phyloP scores from a whole-genome alignment of 2,888 invertebrate genomes.

The Xylocampa areola region DNA sequence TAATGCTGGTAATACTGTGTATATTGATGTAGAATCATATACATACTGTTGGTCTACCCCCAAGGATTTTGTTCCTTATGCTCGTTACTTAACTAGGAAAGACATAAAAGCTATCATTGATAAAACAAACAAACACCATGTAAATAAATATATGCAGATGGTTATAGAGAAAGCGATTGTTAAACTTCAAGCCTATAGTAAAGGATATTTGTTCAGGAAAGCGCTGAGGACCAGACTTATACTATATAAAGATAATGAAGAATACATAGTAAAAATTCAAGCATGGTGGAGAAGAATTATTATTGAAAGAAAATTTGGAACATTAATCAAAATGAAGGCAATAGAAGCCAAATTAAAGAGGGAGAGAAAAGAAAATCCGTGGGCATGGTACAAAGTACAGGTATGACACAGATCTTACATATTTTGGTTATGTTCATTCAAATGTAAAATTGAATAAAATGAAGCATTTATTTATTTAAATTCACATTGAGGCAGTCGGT shows the following conservation, averaged over 20 bases:
- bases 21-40: constrained; percentile 87
- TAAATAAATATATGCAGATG: constrained; percentile 80
- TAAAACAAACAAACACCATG: constrained; percentile 83
- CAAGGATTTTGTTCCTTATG: constrained; percentile 85
- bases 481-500: not conserved
- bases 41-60: constrained; percentile 88
- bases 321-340: constrained; percentile 81
- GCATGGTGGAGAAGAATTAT: constrained; percentile 91
- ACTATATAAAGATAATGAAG: constrained; percentile 80
- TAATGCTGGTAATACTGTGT: constrained; percentile 85
- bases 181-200: constrained; percentile 90
- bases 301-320: constrained; percentile 82
- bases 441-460: not conserved
- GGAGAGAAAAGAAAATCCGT: constrained; percentile 79
- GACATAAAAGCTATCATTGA: constrained; percentile 80
- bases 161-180: constrained; percentile 83
- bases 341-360: constrained; percentile 79
- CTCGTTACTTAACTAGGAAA: constrained; percentile 84
- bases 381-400: constrained; percentile 88
- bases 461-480: not conserved
- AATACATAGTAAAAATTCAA: constrained; percentile 87
- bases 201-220: constrained; percentile 90
- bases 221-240: constrained; percentile 76
- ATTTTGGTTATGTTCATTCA: not conserved
- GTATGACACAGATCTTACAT: constrained; percentile 64